A percentile compares a stretch with the other conserved stretches of the same genome.
phyloP scores from a whole-genome alignment of 2,888 invertebrate species.

The Boloria selene region DNA sequence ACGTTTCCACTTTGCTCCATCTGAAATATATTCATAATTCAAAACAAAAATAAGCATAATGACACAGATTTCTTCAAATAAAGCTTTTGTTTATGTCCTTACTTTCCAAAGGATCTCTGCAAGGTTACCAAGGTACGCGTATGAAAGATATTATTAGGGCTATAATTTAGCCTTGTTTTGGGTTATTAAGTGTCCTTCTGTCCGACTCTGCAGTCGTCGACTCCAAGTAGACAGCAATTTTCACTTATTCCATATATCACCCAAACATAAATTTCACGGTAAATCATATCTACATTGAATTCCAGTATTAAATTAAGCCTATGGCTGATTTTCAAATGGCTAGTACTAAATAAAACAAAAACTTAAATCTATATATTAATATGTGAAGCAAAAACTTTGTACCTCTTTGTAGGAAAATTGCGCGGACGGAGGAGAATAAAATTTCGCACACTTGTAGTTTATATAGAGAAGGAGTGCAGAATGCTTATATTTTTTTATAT shows the following conservation, averaged over 20 bases:
- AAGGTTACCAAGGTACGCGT: conserved; percentile 56
- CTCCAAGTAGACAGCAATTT: conserved; percentile 40
- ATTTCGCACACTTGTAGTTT: too few relatives aligned
- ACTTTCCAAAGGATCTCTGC: conserved; percentile 49
- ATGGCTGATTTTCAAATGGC: too few relatives aligned
- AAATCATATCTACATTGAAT: conserved; percentile 23
- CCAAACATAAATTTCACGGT: conserved; percentile 48
- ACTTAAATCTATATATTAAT: too few relatives aligned
- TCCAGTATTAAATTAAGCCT: too few relatives aligned
- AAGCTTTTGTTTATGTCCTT: conserved; percentile 55
- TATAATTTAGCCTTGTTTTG: conserved; percentile 55
- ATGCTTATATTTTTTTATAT: too few relatives aligned
- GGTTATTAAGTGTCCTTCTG: conserved; percentile 56
- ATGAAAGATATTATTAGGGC: conserved; percentile 54
- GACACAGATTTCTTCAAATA: conserved; percentile 50
- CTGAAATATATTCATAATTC: conserved; percentile 17
- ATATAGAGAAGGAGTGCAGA: too few relatives aligned
- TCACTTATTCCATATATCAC: conserved; percentile 48
- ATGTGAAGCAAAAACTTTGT: too few relatives aligned
- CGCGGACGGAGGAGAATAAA: too few relatives aligned
- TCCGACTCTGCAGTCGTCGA: conserved; percentile 51
- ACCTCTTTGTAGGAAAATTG: too few relatives aligned
- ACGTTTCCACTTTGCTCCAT: background rate
- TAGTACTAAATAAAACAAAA: too few relatives aligned
- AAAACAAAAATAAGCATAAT: conserved; percentile 42